These are phyloP conservation scores for Trachymyrmex septentrionalis DNA, from an alignment of 1,140 invertebrate species.

Conservation along the genomic window DNA sequence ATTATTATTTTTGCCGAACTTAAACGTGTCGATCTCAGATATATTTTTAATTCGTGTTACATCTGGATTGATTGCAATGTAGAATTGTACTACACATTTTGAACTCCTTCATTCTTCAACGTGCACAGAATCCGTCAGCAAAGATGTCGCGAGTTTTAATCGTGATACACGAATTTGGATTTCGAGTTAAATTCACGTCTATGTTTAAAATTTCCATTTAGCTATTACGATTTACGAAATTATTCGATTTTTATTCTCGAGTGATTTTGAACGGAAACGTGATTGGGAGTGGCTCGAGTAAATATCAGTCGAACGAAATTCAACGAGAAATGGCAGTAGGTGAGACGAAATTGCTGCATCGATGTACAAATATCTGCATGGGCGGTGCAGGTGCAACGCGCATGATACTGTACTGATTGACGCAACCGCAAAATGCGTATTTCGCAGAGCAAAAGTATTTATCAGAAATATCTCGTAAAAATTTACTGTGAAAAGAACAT, in stretches of 20 bases:
- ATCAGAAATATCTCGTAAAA: conserved; percentile 38
- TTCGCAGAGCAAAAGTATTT: conserved; percentile 8
- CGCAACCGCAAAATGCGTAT: conserved; percentile 26
- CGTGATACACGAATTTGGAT: neutral
- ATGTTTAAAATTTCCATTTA: neutral
- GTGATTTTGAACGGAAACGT: neutral
- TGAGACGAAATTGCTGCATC: conserved; percentile 42
- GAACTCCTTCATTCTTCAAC: neutral
- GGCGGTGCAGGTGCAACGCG: conserved; percentile 15
- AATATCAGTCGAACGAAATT: conserved; percentile 48
- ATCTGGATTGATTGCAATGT: neutral
- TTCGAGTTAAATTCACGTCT: neutral
- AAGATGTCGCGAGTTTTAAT: conserved; percentile 9
- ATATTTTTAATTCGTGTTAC: neutral
- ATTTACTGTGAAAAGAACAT: conserved; percentile 30
- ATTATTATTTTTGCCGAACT: conserved; percentile 1
- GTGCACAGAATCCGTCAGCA: neutral
- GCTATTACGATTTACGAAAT: neutral
- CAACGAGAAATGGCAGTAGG: conserved; percentile 44
- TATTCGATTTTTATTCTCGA: conserved; percentile 7
- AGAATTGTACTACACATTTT: neutral
- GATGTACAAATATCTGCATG: conserved; percentile 59
- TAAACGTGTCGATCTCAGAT: neutral
- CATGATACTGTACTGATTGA: conserved; percentile 12
- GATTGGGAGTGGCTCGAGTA: neutral